These are phyloP conservation scores for Danio kyathit DNA, from an alignment of 2,797 vertebrate species.

Conservation along the genomic window DNA sequence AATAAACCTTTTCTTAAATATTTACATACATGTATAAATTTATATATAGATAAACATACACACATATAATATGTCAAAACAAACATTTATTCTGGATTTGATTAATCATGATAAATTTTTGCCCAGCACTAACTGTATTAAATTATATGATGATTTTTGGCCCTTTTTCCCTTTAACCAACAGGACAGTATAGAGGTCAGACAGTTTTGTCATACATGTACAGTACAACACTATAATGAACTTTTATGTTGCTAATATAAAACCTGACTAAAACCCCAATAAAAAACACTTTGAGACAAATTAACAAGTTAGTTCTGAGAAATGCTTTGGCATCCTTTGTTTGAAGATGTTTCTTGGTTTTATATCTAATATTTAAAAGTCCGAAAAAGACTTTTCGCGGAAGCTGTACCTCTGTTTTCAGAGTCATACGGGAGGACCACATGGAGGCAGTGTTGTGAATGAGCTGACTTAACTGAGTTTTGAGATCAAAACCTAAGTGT, in stretches of 20 bases:
- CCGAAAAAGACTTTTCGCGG: background rate
- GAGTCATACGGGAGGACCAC: conserved; percentile 64
- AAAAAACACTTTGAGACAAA: background rate
- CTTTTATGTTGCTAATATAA: background rate
- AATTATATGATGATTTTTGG: too few species aligned
- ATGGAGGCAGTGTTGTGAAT: conserved; percentile 76
- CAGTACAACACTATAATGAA: too few species aligned
- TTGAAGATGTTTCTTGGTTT: background rate
- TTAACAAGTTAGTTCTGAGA: background rate
- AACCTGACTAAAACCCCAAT: background rate
- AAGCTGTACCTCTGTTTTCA: background rate
- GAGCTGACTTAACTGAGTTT: conserved; percentile 22
- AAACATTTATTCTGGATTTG: too few species aligned
- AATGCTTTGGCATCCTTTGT: background rate
- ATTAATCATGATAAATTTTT: too few species aligned
- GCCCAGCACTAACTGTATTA: too few species aligned
- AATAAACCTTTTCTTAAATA: too few species aligned
- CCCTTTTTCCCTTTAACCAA: too few species aligned
- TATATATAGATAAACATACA: too few species aligned
- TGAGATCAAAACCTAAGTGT: conserved; percentile 14
- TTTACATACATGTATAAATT: too few species aligned
- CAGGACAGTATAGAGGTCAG: too few species aligned
- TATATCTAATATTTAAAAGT: background rate
- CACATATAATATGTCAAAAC: too few species aligned
- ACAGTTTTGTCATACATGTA: too few species aligned